Percentiles rank a stretch among this genome's conserved stretches.
phyloP scores from a whole-genome alignment of 2,888 invertebrate genomes.

The Lymantria monacha region DNA sequence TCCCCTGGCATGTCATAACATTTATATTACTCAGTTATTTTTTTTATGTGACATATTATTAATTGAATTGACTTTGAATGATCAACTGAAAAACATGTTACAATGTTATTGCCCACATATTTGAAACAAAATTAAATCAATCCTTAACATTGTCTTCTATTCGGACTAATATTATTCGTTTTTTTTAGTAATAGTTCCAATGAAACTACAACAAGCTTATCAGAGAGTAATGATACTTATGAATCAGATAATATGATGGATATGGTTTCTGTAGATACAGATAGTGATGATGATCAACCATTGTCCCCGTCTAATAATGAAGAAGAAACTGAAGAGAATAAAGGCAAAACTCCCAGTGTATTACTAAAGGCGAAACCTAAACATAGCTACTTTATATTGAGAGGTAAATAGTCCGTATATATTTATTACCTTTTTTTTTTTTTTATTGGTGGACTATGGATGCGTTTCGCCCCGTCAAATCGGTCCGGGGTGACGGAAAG shows the following conservation, averaged over 20 bases:
- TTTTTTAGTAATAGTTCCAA: slow-evolving; percentile 3
- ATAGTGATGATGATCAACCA: slow-evolving; percentile 52
- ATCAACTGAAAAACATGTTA: no score
- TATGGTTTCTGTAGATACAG: slow-evolving; percentile 45
- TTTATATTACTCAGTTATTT: no score
- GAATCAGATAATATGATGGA: slow-evolving; percentile 43
- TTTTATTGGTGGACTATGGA: no score
- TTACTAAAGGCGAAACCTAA: slow-evolving; percentile 84
- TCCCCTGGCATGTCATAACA: no score
- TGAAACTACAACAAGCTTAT: slow-evolving; percentile 35
- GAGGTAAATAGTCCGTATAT: slow-evolving; percentile 44
- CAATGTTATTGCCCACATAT: no score
- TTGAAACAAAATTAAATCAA: no score
- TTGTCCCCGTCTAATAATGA: slow-evolving; percentile 28
- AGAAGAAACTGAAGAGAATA: slow-evolving; percentile 46
- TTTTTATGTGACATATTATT: no score
- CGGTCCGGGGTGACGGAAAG: no score
- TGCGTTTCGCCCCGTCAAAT: no score
- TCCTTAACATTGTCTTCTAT: no score
- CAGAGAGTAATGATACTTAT: slow-evolving; percentile 39
- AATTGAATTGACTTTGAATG: no score
- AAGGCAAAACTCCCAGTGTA: slow-evolving; percentile 61
- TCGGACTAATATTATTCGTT: not conserved
- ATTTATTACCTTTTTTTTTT: no score
- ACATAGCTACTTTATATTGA: slow-evolving; percentile 85